Percentiles rank a stretch among this genome's conserved stretches.
Evolutionary conservation across 2,797 vertebrate species (phyloP).

Genomic region (Parauchenoglanis ngamensis): DNA sequence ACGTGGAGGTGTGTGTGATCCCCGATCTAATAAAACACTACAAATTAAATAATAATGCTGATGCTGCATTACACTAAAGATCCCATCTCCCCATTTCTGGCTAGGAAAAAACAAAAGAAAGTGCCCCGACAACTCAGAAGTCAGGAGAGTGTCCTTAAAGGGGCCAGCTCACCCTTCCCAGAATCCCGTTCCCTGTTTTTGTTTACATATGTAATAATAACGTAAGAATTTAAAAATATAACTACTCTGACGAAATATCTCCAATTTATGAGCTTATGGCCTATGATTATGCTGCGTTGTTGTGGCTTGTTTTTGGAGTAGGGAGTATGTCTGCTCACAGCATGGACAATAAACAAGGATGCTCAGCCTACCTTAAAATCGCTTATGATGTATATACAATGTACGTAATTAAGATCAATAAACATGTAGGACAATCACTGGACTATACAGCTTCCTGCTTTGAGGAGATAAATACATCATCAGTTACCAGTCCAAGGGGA

Average conservation of each 20-base stretch:
- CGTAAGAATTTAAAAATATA: too few species aligned
- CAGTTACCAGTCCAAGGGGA: too few species aligned
- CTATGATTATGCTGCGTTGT: too few species aligned
- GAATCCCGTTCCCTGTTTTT: too few species aligned
- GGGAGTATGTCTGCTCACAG: neutral
- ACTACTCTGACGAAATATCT: too few species aligned
- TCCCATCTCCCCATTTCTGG: neutral
- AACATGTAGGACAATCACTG: neutral
- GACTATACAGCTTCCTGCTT: neutral
- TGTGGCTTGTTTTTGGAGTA: too few species aligned
- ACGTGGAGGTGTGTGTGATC: neutral
- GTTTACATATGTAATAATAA: too few species aligned
- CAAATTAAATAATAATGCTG: too few species aligned
- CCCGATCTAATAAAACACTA: neutral
- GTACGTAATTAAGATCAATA: neutral
- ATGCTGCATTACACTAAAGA: neutral
- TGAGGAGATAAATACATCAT: neutral
- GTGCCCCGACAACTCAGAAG: neutral
- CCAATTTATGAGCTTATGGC: too few species aligned
- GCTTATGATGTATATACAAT: neutral
- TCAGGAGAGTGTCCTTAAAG: too few species aligned
- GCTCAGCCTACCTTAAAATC: neutral
- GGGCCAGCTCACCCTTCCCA: too few species aligned
- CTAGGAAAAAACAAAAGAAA: neutral
- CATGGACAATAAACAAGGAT: neutral